Evolutionary conservation across 1,140 invertebrate genomes (phyloP).

Genomic region (Lithobius niger): DNA sequence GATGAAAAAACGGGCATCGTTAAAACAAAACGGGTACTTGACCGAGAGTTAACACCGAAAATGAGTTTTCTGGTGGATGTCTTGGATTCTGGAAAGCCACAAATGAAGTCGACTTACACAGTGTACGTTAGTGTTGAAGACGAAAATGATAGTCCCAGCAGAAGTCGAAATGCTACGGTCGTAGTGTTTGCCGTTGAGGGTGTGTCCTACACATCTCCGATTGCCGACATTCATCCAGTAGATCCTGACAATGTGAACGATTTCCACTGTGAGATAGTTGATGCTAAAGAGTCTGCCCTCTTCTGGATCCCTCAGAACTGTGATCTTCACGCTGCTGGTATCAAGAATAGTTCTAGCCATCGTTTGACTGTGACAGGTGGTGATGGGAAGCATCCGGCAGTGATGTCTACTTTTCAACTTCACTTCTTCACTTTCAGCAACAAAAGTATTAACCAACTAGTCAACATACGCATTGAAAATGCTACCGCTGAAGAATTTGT

Average conservation of each 20-base stretch:
- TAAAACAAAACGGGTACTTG: constrained; percentile 58
- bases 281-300: constrained; percentile 29
- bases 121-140: constrained; percentile 66
- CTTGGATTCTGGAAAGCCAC: constrained; percentile 71
- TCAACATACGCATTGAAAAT: constrained; percentile 57
- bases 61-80: constrained; percentile 65
- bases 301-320: constrained; percentile 61
- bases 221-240: constrained; percentile 80
- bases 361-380: constrained; percentile 68
- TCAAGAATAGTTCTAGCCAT: constrained; percentile 26
- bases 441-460: constrained; percentile 61
- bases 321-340: constrained; percentile 45
- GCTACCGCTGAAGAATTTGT: constrained; percentile 59
- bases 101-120: constrained; percentile 59
- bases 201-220: constrained; percentile 29
- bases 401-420: constrained; percentile 65
- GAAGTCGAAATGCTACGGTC: constrained; percentile 62
- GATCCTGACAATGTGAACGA: constrained; percentile 75
- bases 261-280: constrained; percentile 66
- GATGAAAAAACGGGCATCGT: constrained; percentile 66
- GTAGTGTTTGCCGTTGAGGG: constrained; percentile 62
- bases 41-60: constrained; percentile 62
- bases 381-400: constrained; percentile 73
- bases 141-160: constrained; percentile 83
- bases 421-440: constrained; percentile 69